These are phyloP conservation scores for Hormiphora californensis DNA, from an alignment of 37 sponge, comb jelly and placozoan genomes.

Conservation along the genomic window DNA sequence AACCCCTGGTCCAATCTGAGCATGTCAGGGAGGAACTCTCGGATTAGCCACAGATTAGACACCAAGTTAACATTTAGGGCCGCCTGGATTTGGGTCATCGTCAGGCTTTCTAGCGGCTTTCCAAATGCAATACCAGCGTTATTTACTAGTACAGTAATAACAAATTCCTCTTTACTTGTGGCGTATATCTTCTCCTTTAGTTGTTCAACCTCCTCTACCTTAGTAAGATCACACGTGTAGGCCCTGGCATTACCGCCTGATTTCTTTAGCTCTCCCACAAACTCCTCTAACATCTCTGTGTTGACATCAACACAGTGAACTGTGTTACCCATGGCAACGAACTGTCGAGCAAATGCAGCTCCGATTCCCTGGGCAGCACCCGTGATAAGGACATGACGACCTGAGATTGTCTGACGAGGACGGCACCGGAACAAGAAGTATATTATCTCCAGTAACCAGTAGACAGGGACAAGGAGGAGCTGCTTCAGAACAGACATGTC, in stretches of 20 bases:
- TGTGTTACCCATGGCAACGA: conserved; percentile 24
- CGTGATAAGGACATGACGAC: not conserved
- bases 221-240: conserved; percentile 19
- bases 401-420: not conserved
- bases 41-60: conserved; percentile 21
- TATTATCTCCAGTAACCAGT: not conserved
- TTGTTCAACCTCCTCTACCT: not conserved
- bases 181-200: not conserved
- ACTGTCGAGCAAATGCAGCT: conserved; percentile 24
- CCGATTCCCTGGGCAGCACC: conserved; percentile 47
- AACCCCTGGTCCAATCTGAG: not conserved
- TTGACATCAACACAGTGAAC: not conserved
- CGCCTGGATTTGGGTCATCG: conserved; percentile 11
- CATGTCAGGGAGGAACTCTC: conserved; percentile 22
- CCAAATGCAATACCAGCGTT: conserved; percentile 31
- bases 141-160: conserved; percentile 35
- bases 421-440: conserved; percentile 10
- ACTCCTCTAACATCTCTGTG: not conserved
- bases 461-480: not conserved
- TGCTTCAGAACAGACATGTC: not conserved
- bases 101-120: not conserved
- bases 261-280: not conserved
- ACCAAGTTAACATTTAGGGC: not conserved
- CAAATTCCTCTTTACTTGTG: not conserved
- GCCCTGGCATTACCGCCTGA: not conserved